These are phyloP conservation scores for Menura novaehollandiae DNA, from an alignment of 2,113 vertebrate genomes.

Conservation along the genomic window DNA sequence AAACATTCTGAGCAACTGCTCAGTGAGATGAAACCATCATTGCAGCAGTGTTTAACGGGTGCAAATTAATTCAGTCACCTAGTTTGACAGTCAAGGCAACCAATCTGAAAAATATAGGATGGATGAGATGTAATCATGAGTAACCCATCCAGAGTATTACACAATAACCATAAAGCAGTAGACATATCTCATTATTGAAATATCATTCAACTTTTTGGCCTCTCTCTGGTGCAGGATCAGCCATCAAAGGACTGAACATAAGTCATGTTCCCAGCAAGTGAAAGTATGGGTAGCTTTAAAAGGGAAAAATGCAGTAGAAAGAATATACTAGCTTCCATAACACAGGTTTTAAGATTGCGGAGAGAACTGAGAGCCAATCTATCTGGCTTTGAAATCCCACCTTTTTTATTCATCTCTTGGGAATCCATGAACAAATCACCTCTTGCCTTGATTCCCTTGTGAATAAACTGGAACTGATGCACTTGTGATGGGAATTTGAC, in stretches of 20 bases:
- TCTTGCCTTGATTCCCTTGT: not conserved
- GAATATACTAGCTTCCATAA: not conserved
- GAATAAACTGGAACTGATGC: not conserved
- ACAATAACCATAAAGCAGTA: not conserved
- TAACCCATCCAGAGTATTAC: not conserved
- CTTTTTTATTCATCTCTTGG: not conserved
- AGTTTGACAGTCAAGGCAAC: not conserved
- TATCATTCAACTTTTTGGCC: not conserved
- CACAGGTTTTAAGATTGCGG: not conserved
- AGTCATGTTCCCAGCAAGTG: not conserved
- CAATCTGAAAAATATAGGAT: not conserved
- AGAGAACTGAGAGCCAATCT: not conserved
- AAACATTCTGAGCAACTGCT: not conserved
- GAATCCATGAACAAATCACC: not conserved
- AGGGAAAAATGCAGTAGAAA: not conserved
- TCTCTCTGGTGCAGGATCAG: not conserved
- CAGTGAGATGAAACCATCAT: not conserved
- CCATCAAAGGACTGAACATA: not conserved
- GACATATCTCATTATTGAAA: not conserved
- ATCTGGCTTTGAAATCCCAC: not conserved
- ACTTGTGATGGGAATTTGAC: not conserved
- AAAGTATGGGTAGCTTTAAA: not conserved
- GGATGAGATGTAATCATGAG: not conserved
- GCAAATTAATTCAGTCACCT: not conserved
- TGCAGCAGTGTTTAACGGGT: not conserved